phyloP scores from a whole-genome alignment of 2,113 vertebrate species.

The Cygnus buccinator region DNA sequence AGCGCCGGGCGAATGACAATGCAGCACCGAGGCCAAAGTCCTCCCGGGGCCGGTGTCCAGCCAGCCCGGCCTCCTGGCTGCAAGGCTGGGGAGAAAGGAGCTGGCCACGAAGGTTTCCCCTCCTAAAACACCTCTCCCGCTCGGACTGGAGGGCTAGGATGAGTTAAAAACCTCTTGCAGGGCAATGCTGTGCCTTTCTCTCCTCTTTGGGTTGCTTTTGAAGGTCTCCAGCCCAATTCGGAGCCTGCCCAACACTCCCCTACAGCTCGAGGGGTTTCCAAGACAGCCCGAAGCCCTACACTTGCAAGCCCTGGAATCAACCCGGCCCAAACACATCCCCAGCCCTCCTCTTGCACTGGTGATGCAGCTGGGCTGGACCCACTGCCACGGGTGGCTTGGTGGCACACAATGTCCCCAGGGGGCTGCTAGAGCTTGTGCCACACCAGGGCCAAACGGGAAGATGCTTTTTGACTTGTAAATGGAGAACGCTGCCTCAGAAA shows the following conservation, averaged over 20 bases:
- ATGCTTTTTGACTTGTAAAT: constrained; percentile 27
- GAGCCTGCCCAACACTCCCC: neutral
- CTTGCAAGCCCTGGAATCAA: neutral
- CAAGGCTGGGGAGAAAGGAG: neutral
- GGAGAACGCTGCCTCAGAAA: constrained; percentile 44
- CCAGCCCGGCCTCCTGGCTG: neutral
- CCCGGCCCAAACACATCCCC: neutral
- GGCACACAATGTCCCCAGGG: neutral
- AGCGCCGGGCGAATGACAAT: constrained; percentile 6
- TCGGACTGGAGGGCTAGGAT: neutral
- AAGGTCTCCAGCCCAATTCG: neutral
- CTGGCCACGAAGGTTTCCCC: neutral
- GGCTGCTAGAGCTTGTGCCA: neutral
- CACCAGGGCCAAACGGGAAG: constrained; percentile 1
- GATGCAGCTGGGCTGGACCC: neutral
- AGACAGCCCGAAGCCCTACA: neutral
- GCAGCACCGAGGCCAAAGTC: neutral
- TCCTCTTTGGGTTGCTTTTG: neutral
- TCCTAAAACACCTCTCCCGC: neutral
- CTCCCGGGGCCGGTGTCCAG: rapidly evolving
- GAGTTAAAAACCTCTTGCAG: neutral
- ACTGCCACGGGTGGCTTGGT: neutral
- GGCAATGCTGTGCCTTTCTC: neutral
- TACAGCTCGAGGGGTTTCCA: neutral
- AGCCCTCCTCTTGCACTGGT: neutral